Evolutionary conservation across 2,113 vertebrate species (phyloP).

Genomic region (Ictalurus punctatus): DNA sequence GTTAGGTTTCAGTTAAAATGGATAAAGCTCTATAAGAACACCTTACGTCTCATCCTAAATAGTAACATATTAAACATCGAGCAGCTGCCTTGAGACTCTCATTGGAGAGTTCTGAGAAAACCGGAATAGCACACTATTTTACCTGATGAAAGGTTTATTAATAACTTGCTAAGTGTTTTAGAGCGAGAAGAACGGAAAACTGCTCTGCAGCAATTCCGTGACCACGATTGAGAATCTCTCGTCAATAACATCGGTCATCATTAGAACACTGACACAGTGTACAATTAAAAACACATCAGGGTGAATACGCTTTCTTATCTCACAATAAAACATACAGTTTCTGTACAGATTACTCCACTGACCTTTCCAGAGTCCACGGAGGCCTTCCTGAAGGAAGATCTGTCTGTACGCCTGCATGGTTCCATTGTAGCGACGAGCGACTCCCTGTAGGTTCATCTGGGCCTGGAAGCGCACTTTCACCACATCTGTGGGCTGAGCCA

Average conservation of each 20-base stretch:
- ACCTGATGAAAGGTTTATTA: too few species aligned
- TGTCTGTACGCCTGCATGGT: constrained; percentile 84
- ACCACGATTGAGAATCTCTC: neutral
- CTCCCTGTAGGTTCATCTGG: constrained; percentile 74
- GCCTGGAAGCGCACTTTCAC: constrained; percentile 85
- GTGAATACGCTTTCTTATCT: neutral
- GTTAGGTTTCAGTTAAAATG: neutral
- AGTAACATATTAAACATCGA: neutral
- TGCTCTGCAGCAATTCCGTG: neutral
- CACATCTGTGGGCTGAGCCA: constrained; percentile 85
- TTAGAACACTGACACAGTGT: neutral
- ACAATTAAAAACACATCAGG: neutral
- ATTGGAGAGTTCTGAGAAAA: neutral
- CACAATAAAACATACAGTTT: neutral
- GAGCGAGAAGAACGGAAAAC: neutral
- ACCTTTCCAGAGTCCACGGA: constrained; percentile 88
- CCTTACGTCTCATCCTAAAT: neutral
- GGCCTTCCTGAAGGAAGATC: constrained; percentile 79
- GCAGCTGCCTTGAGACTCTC: neutral
- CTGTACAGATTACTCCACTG: neutral
- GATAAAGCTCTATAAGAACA: neutral
- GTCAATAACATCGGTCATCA: neutral
- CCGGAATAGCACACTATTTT: neutral
- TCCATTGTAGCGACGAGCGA: constrained; percentile 79
- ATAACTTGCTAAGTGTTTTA: neutral